Conservation (phyloP, 2,888 invertebrate genomes). For the Carabus problematicus region DNA sequence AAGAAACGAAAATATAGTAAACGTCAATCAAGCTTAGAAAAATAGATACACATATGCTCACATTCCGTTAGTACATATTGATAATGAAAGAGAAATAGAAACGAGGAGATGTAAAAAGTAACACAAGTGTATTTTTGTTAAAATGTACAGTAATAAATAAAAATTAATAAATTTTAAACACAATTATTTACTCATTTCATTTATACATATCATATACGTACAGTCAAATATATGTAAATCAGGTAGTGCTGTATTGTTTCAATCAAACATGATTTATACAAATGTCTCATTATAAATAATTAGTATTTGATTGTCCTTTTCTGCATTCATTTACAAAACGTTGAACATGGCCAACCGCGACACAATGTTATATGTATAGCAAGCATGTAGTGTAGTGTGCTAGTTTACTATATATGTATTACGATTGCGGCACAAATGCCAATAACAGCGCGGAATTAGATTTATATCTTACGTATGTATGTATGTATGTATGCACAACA, state of each 20-base stretch:
- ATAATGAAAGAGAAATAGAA: constrained; percentile 9
- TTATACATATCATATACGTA: constrained; percentile 36
- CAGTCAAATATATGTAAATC: constrained; percentile 36
- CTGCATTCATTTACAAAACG: constrained; percentile 33
- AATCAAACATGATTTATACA: constrained; percentile 33
- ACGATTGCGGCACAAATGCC: no score
- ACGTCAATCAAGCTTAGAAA: no score
- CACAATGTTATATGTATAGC: constrained; percentile 4
- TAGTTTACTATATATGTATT: no score
- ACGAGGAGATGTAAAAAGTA: constrained; percentile 13
- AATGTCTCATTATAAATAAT: constrained; percentile 34
- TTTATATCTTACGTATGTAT: no score
- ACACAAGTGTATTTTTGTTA: constrained; percentile 19
- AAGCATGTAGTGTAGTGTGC: neutral
- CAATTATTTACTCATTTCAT: constrained; percentile 32
- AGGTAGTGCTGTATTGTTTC: constrained; percentile 31
- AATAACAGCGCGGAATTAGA: no score
- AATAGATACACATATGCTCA: no score
- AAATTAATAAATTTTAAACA: constrained; percentile 34
- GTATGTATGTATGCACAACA: no score
- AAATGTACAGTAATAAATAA: constrained; percentile 20
- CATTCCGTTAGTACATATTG: no score
- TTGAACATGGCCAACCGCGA: constrained; percentile 18
- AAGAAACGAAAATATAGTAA: no score
- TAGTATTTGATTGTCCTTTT: constrained; percentile 41